Percentiles rank a stretch among this genome's conserved stretches.
These are phyloP conservation scores for Phengaris arion DNA, from an alignment of 2,888 invertebrate species.

Conservation along the genomic window DNA sequence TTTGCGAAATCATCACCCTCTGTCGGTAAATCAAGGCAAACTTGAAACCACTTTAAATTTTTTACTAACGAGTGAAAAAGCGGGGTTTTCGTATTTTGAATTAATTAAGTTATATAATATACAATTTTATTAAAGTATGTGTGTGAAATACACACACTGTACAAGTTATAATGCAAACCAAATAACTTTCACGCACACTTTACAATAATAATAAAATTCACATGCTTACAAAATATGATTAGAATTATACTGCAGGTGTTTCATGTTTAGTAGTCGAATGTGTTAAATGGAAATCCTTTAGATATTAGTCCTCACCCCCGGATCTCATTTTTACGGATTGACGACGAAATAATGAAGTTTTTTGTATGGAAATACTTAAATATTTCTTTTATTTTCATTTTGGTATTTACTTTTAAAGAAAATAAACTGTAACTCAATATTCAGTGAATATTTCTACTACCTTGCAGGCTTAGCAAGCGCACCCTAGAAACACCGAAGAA, in stretches of 20 bases:
- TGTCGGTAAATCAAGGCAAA: constrained; percentile 1
- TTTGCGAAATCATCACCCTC: background rate
- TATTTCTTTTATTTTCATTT: too few relatives aligned
- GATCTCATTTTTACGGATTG: too few relatives aligned
- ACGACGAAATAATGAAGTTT: too few relatives aligned
- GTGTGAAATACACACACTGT: background rate
- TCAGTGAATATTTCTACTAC: too few relatives aligned
- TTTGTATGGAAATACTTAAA: too few relatives aligned
- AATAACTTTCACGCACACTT: constrained; percentile 8
- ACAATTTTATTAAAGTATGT: background rate
- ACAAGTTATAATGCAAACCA: background rate
- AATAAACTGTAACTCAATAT: too few relatives aligned
- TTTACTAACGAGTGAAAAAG: background rate
- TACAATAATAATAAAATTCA: background rate
- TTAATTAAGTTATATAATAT: background rate
- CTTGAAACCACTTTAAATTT: background rate
- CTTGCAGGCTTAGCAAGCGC: too few relatives aligned
- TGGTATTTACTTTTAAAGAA: too few relatives aligned
- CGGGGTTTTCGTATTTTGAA: background rate
- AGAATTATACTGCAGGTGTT: background rate
- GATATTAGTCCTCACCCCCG: too few relatives aligned
- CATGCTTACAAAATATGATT: background rate
- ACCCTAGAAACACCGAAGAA: too few relatives aligned
- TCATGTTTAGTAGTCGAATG: background rate
- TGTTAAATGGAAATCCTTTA: background rate